Evolutionary conservation across 1,140 invertebrate genomes (phyloP), one percentile per base, ranked within the genome.

Genomic region (Odontomachus brunneus): DNA sequence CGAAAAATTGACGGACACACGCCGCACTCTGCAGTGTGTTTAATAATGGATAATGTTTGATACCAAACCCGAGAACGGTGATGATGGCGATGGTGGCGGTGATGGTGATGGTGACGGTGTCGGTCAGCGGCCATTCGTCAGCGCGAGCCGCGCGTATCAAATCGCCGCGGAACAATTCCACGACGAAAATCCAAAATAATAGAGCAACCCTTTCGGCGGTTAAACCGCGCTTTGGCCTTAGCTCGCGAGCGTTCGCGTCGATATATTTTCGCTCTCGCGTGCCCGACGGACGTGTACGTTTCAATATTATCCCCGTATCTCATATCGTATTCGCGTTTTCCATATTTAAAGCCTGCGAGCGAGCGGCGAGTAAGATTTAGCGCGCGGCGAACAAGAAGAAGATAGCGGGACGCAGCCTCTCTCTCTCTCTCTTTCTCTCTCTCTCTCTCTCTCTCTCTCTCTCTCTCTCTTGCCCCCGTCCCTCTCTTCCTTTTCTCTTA

Each of bases 1-100:
- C 71, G 75, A 69, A 80, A 69, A 80, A 80, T 80, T 71, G 75
- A 66, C 74, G 60, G 48, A 48, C 65, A 24, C 33, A 9, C 65
- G 65, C 49, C 55, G 63, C 51, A 29, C 75, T 71, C 62, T 71
- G 75, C 57, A 59, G 75, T 69, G 75, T 71, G 75, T 80, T 80
- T 80, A 80, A 80, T 80, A 80, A 80, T 80, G 65, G 65, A 80
- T 80, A 80, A 80, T 80, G 71, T 80, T 80, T 80, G 75, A 80
- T 80, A 80, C 65, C 65, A 69, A 53, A 80, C 75, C 51, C 33
- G 22, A 19, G 53, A 51, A 65, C 29, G 62, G 19, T 14, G 22
- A 71, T 26, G 62, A n/a, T 55, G 29, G 33, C 65, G 38, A 11
- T 11, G 65, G 65, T 49, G 62, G 15, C 14, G 22, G 44, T 44